phyloP scores from a whole-genome alignment of 2,113 vertebrate genomes.

The Semicossyphus pulcher region DNA sequence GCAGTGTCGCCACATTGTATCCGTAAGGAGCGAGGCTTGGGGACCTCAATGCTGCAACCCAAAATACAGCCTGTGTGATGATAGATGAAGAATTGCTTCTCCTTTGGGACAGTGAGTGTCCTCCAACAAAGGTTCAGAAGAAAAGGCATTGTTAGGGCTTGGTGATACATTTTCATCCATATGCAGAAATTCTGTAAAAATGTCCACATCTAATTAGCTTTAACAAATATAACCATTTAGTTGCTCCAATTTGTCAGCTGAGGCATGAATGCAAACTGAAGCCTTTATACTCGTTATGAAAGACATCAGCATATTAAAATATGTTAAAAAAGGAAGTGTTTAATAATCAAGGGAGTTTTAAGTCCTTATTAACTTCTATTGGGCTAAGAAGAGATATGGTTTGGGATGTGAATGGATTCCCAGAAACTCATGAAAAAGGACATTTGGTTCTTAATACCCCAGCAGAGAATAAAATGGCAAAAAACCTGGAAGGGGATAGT shows the following conservation, averaged over 20 bases:
- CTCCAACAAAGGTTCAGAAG: conserved; percentile 64
- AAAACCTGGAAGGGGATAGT: conserved; percentile 36
- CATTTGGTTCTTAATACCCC: conserved; percentile 23
- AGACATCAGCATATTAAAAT: not conserved
- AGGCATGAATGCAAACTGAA: conserved; percentile 11
- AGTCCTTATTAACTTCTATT: conserved; percentile 13
- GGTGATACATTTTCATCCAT: conserved; percentile 22
- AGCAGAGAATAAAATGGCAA: conserved; percentile 31
- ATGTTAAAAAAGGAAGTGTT: not conserved
- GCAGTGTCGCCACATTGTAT: conserved; percentile 68
- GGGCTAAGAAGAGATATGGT: not conserved
- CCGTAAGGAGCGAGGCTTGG: conserved; percentile 59
- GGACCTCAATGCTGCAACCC: conserved; percentile 58
- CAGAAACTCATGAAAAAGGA: conserved; percentile 28
- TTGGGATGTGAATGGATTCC: conserved; percentile 34
- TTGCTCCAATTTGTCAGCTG: conserved; percentile 2
- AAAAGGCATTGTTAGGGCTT: conserved; percentile 46
- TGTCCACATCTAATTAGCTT: conserved; percentile 3
- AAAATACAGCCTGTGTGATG: conserved; percentile 55
- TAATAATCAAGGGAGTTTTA: not conserved
- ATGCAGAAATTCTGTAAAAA: conserved; percentile 17
- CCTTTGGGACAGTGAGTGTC: conserved; percentile 67
- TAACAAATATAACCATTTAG: not conserved
- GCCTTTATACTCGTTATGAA: conserved; percentile 18
- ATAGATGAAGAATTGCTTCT: conserved; percentile 69